Base-by-base conservation (phyloP, 2,888 invertebrate species). In the Pycnomerus fuliginosus region DNA sequence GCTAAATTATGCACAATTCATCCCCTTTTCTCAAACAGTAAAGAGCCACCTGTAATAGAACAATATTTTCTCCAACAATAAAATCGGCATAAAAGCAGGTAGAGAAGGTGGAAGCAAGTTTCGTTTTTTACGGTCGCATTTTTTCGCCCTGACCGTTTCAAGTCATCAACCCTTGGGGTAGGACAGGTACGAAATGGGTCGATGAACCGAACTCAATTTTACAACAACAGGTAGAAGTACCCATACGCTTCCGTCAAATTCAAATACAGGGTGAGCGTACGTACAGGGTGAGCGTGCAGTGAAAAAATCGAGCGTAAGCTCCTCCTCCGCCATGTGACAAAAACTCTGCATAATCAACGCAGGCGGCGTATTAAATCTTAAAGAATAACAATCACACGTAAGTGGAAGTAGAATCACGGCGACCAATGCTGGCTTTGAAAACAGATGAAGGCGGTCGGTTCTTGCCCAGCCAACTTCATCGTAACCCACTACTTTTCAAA, bases 401-500 rank as follows among this genome's bases (percentile, higher is more conserved):
- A 54, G 62, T 61, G 57, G 64, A 64, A 64, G 61, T 60, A 64
- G 62, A 46, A 54, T 40, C 37, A 40, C 48, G 35, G 48, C 58
- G 55, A 55, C 64, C 64, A 64, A 64, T 64, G 56, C 57, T 53
- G 37, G 54, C 48, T 49, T 44, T 37, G 52, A 44, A 27, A 53
- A 53, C 50, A 35, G 45, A 52, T 34, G 60, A 58, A 61, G 64
- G 64, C 64, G 64, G 61, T 53, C 56, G 57, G n/a, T 47, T 51
- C 42, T 45, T 52, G 45, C 49, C 41, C 41, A 22, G 42, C 35
- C 35, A 35, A 25, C 41, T 40, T 16, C 17, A 22, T 22, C 22
- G 44, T 24, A 10, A 22, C 32, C 44, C 33, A 44, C 44, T 44
- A 27, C 38, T 38, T 40, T 38, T 34, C 22, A 30, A 27, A 38